A percentile compares a stretch with the other conserved stretches of the same genome.
phyloP scores from a whole-genome alignment of 2,888 invertebrate species.

The Elmis aenea region DNA sequence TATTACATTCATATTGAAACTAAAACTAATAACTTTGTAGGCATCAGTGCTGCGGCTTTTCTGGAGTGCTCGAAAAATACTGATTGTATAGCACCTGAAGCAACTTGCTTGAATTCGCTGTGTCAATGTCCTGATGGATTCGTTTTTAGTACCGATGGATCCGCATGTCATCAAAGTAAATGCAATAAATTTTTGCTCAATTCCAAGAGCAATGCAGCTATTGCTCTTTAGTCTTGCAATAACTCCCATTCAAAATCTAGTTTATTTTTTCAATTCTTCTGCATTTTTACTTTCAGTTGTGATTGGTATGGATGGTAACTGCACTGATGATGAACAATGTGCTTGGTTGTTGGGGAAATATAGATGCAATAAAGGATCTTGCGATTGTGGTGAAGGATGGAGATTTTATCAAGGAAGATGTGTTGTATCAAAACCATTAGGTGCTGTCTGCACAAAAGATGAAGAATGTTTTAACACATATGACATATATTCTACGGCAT shows the following conservation, averaged over 20 bases:
- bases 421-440: constrained; percentile 5
- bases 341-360: constrained; percentile 15
- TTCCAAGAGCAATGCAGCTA: neutral
- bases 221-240: neutral
- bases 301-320: constrained; percentile 12
- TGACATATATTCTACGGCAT: constrained; percentile 19
- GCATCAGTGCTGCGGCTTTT: constrained; percentile 5
- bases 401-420: constrained; percentile 21
- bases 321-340: constrained; percentile 23
- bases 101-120: constrained; percentile 11
- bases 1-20: too few species aligned
- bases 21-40: too few species aligned
- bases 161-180: constrained; percentile 15
- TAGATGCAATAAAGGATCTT: constrained; percentile 14
- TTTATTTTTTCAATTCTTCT: neutral
- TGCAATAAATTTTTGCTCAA: neutral
- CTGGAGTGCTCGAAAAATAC: constrained; percentile 11
- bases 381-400: constrained; percentile 20
- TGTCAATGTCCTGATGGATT: constrained; percentile 17
- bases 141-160: constrained; percentile 11
- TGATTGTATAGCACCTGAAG: constrained; percentile 9
- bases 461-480: constrained; percentile 25
- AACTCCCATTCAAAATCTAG: neutral
- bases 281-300: constrained; percentile 16
- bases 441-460: constrained; percentile 15